A percentile compares a stretch with the other conserved stretches of the same genome.
Evolutionary conservation across 2,888 invertebrate genomes (phyloP).

Genomic region (Hypomecis punctinalis): DNA sequence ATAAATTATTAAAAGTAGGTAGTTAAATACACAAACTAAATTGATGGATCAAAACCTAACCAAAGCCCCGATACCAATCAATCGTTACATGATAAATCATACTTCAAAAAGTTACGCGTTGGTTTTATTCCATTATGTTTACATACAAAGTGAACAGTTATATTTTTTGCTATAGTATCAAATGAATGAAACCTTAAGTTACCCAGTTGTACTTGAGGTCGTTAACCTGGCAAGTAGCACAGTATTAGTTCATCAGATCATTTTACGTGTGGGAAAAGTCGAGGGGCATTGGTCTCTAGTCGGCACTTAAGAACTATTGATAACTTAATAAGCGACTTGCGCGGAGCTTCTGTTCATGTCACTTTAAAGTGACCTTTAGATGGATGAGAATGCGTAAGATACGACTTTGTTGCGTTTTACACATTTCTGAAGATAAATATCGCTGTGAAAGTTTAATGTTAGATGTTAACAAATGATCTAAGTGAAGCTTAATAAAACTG

Average conservation of each 20-base stretch:
- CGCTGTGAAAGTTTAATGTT: no score
- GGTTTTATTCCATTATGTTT: conserved; percentile 21
- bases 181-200: conserved; percentile 33
- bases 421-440: no score
- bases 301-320: conserved; percentile 48
- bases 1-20: no score
- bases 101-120: conserved; percentile 10
- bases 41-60: conserved; percentile 17
- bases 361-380: conserved; percentile 10
- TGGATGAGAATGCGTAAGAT: background rate
- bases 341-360: conserved; percentile 23
- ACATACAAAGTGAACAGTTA: conserved; percentile 21
- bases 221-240: conserved; percentile 42
- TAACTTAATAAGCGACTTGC: conserved; percentile 28
- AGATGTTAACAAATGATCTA: no score
- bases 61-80: conserved; percentile 18
- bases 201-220: conserved; percentile 30
- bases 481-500: no score
- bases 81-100: conserved; percentile 22
- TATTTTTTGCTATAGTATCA: conserved; percentile 29
- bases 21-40: background rate
- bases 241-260: conserved; percentile 47
- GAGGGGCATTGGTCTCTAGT: conserved; percentile 45
- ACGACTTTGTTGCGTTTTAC: no score
- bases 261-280: conserved; percentile 61